phyloP scores from a whole-genome alignment of 2,797 vertebrate genomes.

The Sphaeramia orbicularis region DNA sequence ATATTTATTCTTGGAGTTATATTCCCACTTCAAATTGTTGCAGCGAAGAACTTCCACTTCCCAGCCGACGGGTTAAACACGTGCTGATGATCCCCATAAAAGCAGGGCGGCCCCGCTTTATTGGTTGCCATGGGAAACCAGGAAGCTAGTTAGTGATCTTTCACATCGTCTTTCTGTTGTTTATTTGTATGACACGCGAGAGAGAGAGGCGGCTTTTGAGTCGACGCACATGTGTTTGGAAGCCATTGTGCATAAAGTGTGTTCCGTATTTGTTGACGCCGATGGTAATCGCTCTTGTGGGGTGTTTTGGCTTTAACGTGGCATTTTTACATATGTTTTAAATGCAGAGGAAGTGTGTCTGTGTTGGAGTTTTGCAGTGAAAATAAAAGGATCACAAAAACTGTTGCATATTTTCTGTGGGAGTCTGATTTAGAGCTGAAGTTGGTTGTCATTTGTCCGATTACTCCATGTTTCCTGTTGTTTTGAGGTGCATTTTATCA shows the following conservation, averaged over 20 bases:
- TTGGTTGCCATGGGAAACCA: conserved; percentile 63
- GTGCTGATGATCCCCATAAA: conserved; percentile 30
- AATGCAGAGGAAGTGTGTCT: background rate
- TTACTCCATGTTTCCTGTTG: background rate
- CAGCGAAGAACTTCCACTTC: background rate
- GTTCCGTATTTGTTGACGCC: conserved; percentile 2
- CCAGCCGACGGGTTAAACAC: conserved; percentile 20
- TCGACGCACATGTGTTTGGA: conserved; percentile 8
- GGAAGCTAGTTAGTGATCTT: conserved; percentile 71
- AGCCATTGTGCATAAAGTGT: conserved; percentile 1
- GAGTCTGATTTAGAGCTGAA: no score
- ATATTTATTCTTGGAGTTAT: background rate
- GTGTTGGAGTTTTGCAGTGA: background rate
- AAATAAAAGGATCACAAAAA: background rate
- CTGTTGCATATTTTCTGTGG: no score
- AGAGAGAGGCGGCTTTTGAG: conserved; percentile 35
- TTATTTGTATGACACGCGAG: conserved; percentile 18
- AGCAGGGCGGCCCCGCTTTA: conserved; percentile 41
- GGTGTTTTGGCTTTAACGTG: background rate
- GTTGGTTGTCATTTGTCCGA: background rate
- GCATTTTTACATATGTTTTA: conserved; percentile 3
- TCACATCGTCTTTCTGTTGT: conserved; percentile 51
- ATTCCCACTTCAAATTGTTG: conserved; percentile 6
- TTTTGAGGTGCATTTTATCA: background rate
- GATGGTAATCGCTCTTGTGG: conserved; percentile 9